These are phyloP conservation scores for Gastracanthus pulcherrimus DNA, from an alignment of 2,888 invertebrate species.

Conservation along the genomic window DNA sequence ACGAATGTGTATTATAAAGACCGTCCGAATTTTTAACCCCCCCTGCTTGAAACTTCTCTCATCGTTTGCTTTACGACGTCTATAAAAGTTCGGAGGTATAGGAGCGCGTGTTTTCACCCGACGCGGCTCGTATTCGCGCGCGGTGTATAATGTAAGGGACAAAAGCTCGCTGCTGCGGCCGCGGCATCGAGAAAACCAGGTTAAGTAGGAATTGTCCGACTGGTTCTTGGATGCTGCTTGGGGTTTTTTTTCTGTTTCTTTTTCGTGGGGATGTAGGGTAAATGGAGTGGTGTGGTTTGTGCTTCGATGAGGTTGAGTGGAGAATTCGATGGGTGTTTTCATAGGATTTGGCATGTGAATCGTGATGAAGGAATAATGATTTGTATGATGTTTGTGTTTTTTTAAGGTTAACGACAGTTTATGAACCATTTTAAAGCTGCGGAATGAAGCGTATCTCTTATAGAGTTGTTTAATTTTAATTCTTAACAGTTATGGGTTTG, in stretches of 20 bases:
- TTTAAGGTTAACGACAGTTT: too few relatives aligned
- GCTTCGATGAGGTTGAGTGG: too few relatives aligned
- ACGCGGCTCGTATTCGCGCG: conserved; percentile 10
- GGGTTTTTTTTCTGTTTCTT: background rate
- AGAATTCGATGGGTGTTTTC: too few relatives aligned
- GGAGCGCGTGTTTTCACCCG: conserved; percentile 46
- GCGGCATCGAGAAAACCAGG: conserved; percentile 25
- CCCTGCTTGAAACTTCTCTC: conserved; percentile 30
- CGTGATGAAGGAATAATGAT: too few relatives aligned
- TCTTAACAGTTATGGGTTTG: too few relatives aligned
- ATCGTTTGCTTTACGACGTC: conserved; percentile 54
- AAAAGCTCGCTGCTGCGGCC: too few relatives aligned
- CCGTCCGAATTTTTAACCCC: conserved; percentile 1
- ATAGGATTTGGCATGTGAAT: too few relatives aligned
- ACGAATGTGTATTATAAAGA: background rate
- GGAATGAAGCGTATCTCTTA: too few relatives aligned
- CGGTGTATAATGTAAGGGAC: background rate
- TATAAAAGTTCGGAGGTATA: conserved; percentile 28
- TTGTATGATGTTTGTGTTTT: too few relatives aligned
- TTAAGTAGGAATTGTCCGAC: conserved; percentile 47
- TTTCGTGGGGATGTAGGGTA: background rate
- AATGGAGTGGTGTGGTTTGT: background rate
- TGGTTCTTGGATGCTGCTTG: background rate
- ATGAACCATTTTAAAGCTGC: too few relatives aligned
- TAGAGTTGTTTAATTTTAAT: too few relatives aligned